phyloP scores from a whole-genome alignment of 2,797 vertebrate genomes.

The Clamator glandarius region DNA sequence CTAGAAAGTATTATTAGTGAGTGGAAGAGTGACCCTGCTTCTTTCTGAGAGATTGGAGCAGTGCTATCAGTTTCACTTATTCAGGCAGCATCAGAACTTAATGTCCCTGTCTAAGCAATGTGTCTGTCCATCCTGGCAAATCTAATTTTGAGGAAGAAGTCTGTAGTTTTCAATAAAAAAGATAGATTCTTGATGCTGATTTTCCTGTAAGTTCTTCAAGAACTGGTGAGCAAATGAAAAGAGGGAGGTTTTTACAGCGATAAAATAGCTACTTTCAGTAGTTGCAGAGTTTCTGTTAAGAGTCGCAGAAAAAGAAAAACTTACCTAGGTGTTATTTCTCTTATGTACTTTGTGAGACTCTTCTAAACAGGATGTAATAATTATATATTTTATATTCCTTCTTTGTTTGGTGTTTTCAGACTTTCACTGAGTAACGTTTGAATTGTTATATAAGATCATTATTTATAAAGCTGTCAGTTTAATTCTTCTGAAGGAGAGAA shows the following conservation, averaged over 20 bases:
- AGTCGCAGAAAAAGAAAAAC: no score
- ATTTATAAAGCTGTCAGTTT: conserved; percentile 27
- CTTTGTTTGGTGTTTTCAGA: not conserved
- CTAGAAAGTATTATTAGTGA: not conserved
- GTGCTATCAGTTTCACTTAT: not conserved
- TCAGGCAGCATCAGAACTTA: not conserved
- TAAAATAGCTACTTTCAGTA: no score
- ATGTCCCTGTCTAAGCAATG: not conserved
- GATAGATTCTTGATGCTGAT: no score
- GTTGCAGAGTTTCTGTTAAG: no score
- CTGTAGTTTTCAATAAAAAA: no score
- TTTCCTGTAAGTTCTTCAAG: no score
- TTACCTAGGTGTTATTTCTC: not conserved
- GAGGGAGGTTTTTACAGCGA: no score
- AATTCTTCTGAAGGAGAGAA: not conserved
- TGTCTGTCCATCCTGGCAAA: not conserved
- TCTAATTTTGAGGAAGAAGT: not conserved
- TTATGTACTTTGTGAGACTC: not conserved
- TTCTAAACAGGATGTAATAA: not conserved
- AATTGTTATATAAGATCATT: not conserved
- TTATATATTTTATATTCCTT: not conserved
- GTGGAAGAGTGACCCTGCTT: not conserved
- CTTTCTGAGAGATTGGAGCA: not conserved
- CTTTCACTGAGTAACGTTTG: not conserved
- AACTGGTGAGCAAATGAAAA: no score